phyloP scores from a whole-genome alignment of 2,888 invertebrate genomes.

The Dryobota labecula region DNA sequence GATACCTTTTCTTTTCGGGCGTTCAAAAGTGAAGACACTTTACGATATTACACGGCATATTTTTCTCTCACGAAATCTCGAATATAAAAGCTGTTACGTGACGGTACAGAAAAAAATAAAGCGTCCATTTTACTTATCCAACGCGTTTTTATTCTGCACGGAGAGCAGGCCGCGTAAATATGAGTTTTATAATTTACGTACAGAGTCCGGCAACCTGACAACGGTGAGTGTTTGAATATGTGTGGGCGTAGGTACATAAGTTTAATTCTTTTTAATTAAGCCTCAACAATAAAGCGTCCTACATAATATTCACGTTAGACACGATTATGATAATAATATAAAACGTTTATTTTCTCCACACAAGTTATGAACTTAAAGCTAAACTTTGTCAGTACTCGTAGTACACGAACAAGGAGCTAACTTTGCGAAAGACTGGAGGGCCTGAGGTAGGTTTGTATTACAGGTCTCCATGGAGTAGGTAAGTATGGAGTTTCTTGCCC shows the following conservation, averaged over 20 bases:
- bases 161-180: slow-evolving; percentile 4
- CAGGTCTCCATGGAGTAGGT: no score
- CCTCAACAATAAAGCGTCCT: background rate
- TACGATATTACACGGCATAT: slow-evolving; percentile 33
- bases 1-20: slow-evolving; percentile 19
- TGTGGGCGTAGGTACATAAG: background rate
- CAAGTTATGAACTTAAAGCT: no score
- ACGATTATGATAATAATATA: slow-evolving; percentile 1
- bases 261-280: slow-evolving; percentile 28
- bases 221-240: slow-evolving; percentile 18
- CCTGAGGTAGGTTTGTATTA: no score
- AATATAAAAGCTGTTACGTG: slow-evolving; percentile 37
- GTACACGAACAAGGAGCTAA: no score
- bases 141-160: slow-evolving; percentile 32
- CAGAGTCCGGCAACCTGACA: slow-evolving; percentile 1
- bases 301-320: slow-evolving; percentile 15
- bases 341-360: no score
- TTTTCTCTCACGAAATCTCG: slow-evolving; percentile 32
- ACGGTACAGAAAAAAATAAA: slow-evolving; percentile 33
- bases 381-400: no score
- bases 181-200: slow-evolving; percentile 30
- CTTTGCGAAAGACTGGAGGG: no score
- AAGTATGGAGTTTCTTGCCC: no score
- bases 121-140: slow-evolving; percentile 42
- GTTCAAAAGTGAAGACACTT: slow-evolving; percentile 12